These are phyloP conservation scores for Thunnus maccoyii DNA, from an alignment of 2,113 vertebrate species.

Conservation along the genomic window DNA sequence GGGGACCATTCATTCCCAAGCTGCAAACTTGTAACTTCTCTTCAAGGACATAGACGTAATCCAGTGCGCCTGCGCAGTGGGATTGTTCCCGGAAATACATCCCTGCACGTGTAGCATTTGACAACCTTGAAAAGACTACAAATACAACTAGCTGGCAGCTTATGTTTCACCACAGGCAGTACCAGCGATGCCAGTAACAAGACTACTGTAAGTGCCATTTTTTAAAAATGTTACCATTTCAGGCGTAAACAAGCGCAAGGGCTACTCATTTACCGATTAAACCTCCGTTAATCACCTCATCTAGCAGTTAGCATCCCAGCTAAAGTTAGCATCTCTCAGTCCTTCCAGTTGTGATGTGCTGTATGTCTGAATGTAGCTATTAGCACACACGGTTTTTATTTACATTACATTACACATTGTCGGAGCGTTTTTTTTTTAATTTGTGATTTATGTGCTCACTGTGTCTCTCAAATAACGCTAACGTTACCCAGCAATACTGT, in stretches of 20 bases:
- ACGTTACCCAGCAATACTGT: accelerated
- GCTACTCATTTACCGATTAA: accelerated
- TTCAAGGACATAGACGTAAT: not conserved
- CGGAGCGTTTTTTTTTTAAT: not conserved
- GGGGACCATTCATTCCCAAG: too few species aligned
- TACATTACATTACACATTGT: not conserved
- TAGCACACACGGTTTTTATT: not conserved
- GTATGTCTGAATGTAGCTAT: not conserved
- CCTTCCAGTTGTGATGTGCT: not conserved
- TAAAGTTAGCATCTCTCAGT: constrained; percentile 20
- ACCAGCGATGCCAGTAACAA: constrained; percentile 68
- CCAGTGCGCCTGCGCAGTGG: constrained; percentile 46
- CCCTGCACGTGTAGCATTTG: constrained; percentile 63
- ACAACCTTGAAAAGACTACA: constrained; percentile 75
- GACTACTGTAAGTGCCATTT: constrained; percentile 75
- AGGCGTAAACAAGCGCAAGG: not conserved
- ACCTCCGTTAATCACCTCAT: not conserved
- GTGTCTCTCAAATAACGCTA: not conserved
- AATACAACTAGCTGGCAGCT: constrained; percentile 11
- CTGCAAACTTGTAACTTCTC: not conserved
- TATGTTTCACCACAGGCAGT: not conserved
- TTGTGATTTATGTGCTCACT: accelerated
- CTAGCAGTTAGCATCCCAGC: constrained; percentile 10
- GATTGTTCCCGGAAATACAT: constrained; percentile 63
- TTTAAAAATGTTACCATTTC: not conserved